A percentile compares a stretch with the other conserved stretches of the same genome.
These are phyloP conservation scores for Somateria mollissima DNA, from an alignment of 2,797 vertebrate genomes.

Conservation along the genomic window DNA sequence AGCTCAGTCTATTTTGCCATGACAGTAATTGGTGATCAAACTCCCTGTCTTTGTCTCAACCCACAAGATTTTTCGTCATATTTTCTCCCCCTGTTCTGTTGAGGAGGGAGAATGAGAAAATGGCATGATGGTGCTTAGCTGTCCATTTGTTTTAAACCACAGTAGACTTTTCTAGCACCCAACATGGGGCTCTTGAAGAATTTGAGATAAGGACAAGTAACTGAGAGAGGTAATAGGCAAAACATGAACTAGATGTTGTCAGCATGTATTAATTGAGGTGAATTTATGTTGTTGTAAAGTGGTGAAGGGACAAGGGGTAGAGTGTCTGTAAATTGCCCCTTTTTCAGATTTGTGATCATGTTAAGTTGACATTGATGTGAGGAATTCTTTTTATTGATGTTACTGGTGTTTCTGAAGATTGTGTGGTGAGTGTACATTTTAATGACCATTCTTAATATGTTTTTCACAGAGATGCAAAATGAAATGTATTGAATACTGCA, in stretches of 20 bases:
- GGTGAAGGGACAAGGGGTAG: background rate
- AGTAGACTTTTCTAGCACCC: background rate
- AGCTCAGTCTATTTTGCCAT: background rate
- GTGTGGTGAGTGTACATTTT: background rate
- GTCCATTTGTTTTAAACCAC: background rate
- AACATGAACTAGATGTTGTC: background rate
- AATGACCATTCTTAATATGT: background rate
- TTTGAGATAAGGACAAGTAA: background rate
- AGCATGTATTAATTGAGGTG: background rate
- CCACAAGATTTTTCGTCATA: background rate
- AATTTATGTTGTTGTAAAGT: background rate
- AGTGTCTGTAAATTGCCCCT: background rate
- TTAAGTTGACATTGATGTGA: background rate
- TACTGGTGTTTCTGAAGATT: background rate
- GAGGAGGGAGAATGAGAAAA: background rate
- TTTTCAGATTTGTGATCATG: background rate
- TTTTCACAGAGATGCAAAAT: background rate
- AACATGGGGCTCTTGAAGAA: background rate
- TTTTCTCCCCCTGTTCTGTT: background rate
- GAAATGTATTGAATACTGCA: background rate
- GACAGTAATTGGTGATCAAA: background rate
- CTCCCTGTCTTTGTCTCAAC: background rate
- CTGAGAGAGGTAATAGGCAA: background rate
- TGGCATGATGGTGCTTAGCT: background rate
- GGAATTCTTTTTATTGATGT: background rate